These are phyloP conservation scores for Rhombomys opimus DNA, from an alignment of 2,113 vertebrate genomes.

Conservation along the genomic window DNA sequence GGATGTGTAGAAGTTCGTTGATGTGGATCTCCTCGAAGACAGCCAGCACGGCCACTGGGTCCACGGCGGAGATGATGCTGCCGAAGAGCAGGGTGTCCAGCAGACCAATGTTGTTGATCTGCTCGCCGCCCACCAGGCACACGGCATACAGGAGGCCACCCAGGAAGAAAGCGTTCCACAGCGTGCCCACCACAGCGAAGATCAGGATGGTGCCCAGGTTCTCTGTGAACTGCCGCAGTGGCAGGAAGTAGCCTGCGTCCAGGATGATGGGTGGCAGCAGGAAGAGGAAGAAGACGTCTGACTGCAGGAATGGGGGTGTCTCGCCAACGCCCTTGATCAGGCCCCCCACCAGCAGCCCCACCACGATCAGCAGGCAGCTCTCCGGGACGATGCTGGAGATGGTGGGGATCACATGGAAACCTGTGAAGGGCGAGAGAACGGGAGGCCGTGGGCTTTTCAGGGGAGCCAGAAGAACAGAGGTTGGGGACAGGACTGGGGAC, in stretches of 20 bases:
- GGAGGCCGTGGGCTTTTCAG: conserved; percentile 45
- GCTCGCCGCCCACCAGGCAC: conserved; percentile 88
- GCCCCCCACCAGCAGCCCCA: conserved; percentile 95
- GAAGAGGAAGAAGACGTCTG: conserved; percentile 94
- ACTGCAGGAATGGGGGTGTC: conserved; percentile 90
- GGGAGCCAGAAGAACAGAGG: conserved; percentile 27
- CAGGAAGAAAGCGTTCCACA: conserved; percentile 98
- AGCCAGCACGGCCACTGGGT: conserved; percentile 97
- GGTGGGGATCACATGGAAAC: conserved; percentile 96
- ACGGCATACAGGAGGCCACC: conserved; percentile 93
- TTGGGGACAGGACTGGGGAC: conserved; percentile 1
- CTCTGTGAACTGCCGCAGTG: conserved; percentile 96
- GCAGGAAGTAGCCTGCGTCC: conserved; percentile 98
- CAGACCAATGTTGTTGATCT: conserved; percentile 88
- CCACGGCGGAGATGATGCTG: conserved; percentile 97
- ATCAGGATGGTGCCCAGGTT: conserved; percentile 99
- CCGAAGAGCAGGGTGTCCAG: conserved; percentile 95
- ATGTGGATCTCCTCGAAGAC: conserved; percentile 99
- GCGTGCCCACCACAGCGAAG: conserved; percentile 96
- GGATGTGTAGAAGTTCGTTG: conserved; percentile 97
- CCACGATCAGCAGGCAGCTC: conserved; percentile 97
- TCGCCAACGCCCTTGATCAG: conserved; percentile 94
- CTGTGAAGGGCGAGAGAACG: conserved; percentile 83
- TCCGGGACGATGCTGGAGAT: conserved; percentile 95
- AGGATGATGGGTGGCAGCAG: conserved; percentile 98